Conservation (phyloP, 2,113 vertebrate species). For the Pollachius pollachius region DNA sequence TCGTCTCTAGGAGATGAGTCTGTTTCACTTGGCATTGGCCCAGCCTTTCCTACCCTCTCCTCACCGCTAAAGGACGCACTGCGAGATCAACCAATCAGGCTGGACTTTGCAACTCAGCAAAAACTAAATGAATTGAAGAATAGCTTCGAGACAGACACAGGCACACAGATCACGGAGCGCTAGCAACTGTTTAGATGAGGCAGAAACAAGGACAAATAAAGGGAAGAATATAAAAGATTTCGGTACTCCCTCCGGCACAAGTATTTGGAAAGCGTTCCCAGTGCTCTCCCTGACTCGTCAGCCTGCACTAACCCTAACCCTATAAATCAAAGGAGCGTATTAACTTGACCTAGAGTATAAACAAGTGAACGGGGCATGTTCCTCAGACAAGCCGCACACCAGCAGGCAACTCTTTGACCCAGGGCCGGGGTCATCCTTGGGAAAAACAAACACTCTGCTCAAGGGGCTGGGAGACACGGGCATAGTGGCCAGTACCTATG, state of each 20-base stretch:
- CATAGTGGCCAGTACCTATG: slow-evolving; percentile 45
- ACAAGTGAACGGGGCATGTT: slow-evolving; percentile 23
- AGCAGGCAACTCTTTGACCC: slow-evolving; percentile 42
- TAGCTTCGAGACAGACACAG: too few species aligned
- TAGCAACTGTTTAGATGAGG: too few species aligned
- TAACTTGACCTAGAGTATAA: slow-evolving; percentile 34
- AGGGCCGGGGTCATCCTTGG: slow-evolving; percentile 46
- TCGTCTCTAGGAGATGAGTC: slow-evolving; percentile 46
- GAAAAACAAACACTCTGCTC: slow-evolving; percentile 62
- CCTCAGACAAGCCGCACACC: slow-evolving; percentile 20
- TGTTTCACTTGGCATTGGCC: slow-evolving; percentile 35
- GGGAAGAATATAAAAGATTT: too few species aligned
- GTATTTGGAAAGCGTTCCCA: too few species aligned
- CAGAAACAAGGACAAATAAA: too few species aligned
- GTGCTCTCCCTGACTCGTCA: too few species aligned
- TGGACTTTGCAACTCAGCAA: too few species aligned
- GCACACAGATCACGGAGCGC: too few species aligned
- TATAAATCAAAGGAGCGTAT: slow-evolving; percentile 26
- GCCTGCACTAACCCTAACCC: neutral
- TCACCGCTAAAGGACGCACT: slow-evolving; percentile 22
- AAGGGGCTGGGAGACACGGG: slow-evolving; percentile 26
- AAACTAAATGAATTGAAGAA: too few species aligned
- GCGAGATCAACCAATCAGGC: neutral
- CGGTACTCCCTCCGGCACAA: too few species aligned
- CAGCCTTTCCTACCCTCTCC: slow-evolving; percentile 36